phyloP scores from a whole-genome alignment of 2,113 vertebrate genomes.

The Ochotona princeps region DNA sequence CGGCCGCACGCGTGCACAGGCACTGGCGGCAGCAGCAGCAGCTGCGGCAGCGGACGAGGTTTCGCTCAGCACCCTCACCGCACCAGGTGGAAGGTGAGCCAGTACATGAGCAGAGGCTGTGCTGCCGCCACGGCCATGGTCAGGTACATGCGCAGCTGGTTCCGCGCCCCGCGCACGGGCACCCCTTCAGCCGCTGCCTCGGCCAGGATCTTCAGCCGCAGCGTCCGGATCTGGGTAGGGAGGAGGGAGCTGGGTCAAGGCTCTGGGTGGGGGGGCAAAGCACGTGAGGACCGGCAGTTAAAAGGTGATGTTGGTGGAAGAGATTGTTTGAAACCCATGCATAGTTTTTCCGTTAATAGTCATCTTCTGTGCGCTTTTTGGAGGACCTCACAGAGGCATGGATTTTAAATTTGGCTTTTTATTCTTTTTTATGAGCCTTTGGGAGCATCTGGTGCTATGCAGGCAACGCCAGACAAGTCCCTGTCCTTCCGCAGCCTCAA shows the following conservation, averaged over 20 bases:
- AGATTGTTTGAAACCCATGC: no score
- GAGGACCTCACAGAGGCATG: no score
- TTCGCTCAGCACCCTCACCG: conserved; percentile 82
- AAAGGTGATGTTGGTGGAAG: no score
- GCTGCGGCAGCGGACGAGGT: rapidly evolving
- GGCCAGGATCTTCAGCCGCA: conserved; percentile 93
- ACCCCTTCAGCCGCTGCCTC: conserved; percentile 91
- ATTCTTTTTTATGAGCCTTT: no score
- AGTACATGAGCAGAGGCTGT: conserved; percentile 96
- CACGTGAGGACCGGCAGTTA: no score
- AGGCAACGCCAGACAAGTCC: background rate
- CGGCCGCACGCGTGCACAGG: no score
- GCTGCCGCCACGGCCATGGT: conserved; percentile 93
- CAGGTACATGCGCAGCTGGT: conserved; percentile 96
- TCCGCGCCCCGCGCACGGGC: conserved; percentile 89
- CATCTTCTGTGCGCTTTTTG: no score
- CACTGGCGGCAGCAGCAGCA: no score
- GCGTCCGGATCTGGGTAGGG: conserved; percentile 88
- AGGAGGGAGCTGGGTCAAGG: background rate
- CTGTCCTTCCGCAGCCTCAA: background rate
- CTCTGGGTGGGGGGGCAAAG: no score
- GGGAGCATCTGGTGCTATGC: no score
- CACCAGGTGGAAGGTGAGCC: conserved; percentile 95
- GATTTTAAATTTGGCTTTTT: no score
- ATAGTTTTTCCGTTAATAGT: no score